Evolutionary conservation across 2,113 vertebrate species (phyloP).

Genomic region (Planiliza haematocheilus): DNA sequence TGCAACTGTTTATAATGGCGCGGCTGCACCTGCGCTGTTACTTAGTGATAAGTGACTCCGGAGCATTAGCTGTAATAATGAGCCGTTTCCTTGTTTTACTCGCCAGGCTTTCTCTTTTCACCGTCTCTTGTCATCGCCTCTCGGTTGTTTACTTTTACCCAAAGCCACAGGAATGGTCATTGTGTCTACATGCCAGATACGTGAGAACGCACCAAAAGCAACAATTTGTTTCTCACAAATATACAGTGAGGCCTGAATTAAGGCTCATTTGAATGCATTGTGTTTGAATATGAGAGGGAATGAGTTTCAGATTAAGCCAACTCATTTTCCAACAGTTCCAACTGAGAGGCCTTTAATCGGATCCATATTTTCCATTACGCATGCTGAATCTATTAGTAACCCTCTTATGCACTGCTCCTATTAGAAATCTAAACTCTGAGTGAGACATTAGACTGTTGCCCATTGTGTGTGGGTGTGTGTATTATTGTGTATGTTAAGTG

Average conservation of each 20-base stretch:
- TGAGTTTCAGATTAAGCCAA: slow-evolving; percentile 45
- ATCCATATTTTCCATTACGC: slow-evolving; percentile 22
- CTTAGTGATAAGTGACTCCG: slow-evolving; percentile 75
- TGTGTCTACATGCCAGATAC: slow-evolving; percentile 10
- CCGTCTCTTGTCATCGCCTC: slow-evolving; percentile 1
- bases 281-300: slow-evolving; percentile 40
- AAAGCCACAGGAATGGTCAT: slow-evolving; percentile 14
- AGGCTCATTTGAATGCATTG: slow-evolving; percentile 53
- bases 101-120: slow-evolving; percentile 11
- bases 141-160: slow-evolving; percentile 28
- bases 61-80: slow-evolving; percentile 68
- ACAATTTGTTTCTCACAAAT: slow-evolving; percentile 39
- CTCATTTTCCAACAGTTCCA: slow-evolving; percentile 37
- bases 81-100: slow-evolving; percentile 56
- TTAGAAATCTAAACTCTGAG: slow-evolving; percentile 29
- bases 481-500: neutral
- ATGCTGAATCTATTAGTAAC: slow-evolving; percentile 34
- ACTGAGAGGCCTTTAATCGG: slow-evolving; percentile 26
- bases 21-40: slow-evolving; percentile 71
- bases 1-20: slow-evolving; percentile 62
- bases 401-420: slow-evolving; percentile 14
- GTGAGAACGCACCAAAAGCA: slow-evolving; percentile 24
- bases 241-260: slow-evolving; percentile 40
- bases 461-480: slow-evolving; percentile 4
- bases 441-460: slow-evolving; percentile 22